phyloP scores from a whole-genome alignment of 2,113 vertebrate genomes.

The Varanus salvator region DNA sequence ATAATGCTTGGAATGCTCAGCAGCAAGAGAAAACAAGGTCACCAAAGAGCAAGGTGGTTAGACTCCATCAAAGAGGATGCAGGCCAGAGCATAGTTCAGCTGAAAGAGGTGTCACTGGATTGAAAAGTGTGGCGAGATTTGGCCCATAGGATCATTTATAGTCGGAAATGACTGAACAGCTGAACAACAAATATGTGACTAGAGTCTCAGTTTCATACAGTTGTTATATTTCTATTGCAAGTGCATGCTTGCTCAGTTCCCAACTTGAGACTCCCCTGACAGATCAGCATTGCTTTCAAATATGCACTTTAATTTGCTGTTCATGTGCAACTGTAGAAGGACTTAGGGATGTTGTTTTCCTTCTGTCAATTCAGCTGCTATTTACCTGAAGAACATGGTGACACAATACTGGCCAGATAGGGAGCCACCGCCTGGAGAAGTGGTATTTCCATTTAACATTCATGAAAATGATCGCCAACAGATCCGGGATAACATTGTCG shows the following conservation, averaged over 20 bases:
- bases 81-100: too few relatives aligned
- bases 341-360: neutral
- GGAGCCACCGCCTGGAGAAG: slow-evolving; percentile 89
- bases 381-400: slow-evolving; percentile 99
- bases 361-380: slow-evolving; percentile 83
- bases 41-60: too few relatives aligned
- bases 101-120: too few relatives aligned
- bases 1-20: too few relatives aligned
- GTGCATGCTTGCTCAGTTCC: neutral
- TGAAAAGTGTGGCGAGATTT: too few relatives aligned
- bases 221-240: neutral
- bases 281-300: neutral
- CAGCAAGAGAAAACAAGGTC: too few relatives aligned
- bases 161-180: too few relatives aligned
- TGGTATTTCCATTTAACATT: slow-evolving; percentile 94
- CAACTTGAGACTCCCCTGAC: neutral
- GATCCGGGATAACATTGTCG: slow-evolving; percentile 94
- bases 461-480: slow-evolving; percentile 96
- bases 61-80: too few relatives aligned
- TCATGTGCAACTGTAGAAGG: slow-evolving; percentile 17
- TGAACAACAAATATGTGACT: too few relatives aligned
- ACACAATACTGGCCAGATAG: slow-evolving; percentile 97
- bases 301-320: slow-evolving; percentile 6
- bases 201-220: neutral
- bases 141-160: too few relatives aligned